Conservation (phyloP, 2,888 invertebrate genomes). For the Chrysina gloriosa region DNA sequence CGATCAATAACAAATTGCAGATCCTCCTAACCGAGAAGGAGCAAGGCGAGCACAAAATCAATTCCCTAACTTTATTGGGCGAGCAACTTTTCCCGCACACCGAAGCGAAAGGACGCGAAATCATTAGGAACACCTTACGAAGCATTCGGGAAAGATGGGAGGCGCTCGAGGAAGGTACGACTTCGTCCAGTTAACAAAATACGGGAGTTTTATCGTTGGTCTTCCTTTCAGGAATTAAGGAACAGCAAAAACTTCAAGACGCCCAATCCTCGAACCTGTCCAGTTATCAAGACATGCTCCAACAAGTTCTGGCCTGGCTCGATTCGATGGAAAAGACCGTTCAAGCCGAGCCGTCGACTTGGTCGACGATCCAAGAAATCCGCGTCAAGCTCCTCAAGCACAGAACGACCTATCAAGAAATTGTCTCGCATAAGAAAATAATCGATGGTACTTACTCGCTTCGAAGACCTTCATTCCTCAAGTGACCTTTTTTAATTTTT, state of each 20-base stretch:
- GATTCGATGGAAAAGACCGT: slow-evolving; percentile 85
- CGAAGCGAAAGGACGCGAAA: slow-evolving; percentile 90
- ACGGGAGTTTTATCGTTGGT: neutral
- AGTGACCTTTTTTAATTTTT: slow-evolving; percentile 37
- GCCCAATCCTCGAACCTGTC: slow-evolving; percentile 85
- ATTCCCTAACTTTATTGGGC: slow-evolving; percentile 79
- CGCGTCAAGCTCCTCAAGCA: slow-evolving; percentile 86
- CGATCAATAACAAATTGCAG: slow-evolving; percentile 76
- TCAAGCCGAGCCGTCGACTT: slow-evolving; percentile 77
- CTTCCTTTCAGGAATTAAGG: slow-evolving; percentile 68
- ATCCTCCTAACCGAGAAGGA: slow-evolving; percentile 83
- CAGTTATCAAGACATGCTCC: slow-evolving; percentile 86
- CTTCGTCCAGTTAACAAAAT: neutral
- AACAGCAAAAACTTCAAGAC: slow-evolving; percentile 87
- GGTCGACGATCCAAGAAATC: slow-evolving; percentile 86
- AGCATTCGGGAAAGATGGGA: slow-evolving; percentile 89
- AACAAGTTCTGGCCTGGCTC: slow-evolving; percentile 87
- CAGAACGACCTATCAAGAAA: slow-evolving; percentile 90
- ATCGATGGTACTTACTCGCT: slow-evolving; percentile 72
- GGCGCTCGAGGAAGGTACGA: slow-evolving; percentile 78
- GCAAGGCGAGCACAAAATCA: slow-evolving; percentile 83
- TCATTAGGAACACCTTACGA: slow-evolving; percentile 86
- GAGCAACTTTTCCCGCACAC: slow-evolving; percentile 94
- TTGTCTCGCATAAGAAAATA: slow-evolving; percentile 88
- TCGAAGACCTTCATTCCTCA: neutral